Evolutionary conservation across 37 sponge, comb jelly and placozoan species (phyloP), one percentile per base, ranked within the genome.

Genomic region (Chondrosia reniformis): DNA sequence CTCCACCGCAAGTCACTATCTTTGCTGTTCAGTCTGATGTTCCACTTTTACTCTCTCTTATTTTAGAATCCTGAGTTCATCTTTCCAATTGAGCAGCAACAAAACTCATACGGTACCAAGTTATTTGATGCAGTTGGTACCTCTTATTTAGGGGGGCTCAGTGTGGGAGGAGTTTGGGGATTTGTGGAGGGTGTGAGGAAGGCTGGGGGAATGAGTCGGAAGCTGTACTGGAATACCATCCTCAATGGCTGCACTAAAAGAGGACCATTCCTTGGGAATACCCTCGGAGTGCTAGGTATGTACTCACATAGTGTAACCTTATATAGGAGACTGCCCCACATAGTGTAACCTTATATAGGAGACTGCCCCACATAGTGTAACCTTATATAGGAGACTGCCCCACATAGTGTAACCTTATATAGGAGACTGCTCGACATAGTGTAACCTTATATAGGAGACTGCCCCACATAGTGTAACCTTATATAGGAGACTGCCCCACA

Each of bases 191-290:
- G 89, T 3, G 7, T 93, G 63, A 32, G 46, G 28, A 81, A 45
- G 22, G 52, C 61, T 0, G 86, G 79, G 34, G 90, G 77, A 0
- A 55, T 27, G 17, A 86, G 77, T 0, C 4, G 15, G 9, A 84
- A 80, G 21, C 42, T 84, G 59, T 79, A 84, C 32, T 34, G 58
- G 22, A 93, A 76, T n/a, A 74, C 63, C 24, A 40, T 93, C 0
- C 19, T 91, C 4, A 91, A 91, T 49, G 84, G 91, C 17, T 58
- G 79, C 30, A 86, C 91, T 25, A 46, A 88, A 55, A 79, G 91
- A 80, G 91, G 91, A 31, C 91, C 91, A 0, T 91, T 86, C 77
- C 63, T 86, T 34, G 91, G 69, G 2, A 91, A 91, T 78, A 91
- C 62, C 21, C 33, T 80, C 0, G 91, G 84, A 36, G 87, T 91